Evolutionary conservation across 2,888 invertebrate genomes (phyloP).

Genomic region (Apotomis betuletana): DNA sequence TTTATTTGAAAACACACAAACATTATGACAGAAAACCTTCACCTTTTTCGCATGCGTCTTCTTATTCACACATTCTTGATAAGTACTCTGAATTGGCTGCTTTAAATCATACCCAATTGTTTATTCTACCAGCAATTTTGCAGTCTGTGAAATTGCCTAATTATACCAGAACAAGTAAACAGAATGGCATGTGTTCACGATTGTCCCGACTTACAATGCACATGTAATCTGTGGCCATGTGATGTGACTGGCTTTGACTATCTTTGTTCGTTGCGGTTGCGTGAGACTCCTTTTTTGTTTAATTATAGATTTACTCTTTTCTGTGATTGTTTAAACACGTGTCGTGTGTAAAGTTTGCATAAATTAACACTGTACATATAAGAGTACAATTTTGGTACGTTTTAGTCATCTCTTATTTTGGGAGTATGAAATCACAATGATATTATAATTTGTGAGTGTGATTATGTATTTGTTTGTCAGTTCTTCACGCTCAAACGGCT

Average conservation of each 20-base stretch:
- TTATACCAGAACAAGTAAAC: constrained; percentile 13
- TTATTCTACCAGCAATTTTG: constrained; percentile 1
- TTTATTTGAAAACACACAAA: no score
- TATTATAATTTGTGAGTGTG: no score
- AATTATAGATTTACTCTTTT: constrained; percentile 19
- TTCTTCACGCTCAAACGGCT: no score
- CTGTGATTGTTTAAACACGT: constrained; percentile 8
- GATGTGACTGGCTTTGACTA: constrained; percentile 11
- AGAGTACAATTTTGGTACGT: no score
- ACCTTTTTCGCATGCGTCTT: no score
- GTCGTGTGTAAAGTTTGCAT: constrained; percentile 7
- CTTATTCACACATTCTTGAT: no score
- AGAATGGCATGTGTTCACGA: constrained; percentile 14
- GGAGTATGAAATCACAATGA: no score
- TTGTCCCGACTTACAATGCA: constrained; percentile 19
- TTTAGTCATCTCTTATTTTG: no score
- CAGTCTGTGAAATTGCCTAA: constrained; percentile 7
- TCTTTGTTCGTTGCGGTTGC: constrained; percentile 11
- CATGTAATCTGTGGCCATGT: constrained; percentile 9
- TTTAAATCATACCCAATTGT: not conserved
- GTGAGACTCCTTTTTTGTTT: constrained; percentile 20
- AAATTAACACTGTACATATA: constrained; percentile 1
- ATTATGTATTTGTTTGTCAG: no score
- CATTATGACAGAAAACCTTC: no score
- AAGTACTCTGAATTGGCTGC: not conserved